phyloP scores from a whole-genome alignment of 2,888 invertebrate genomes.

The Orgyia antiqua region DNA sequence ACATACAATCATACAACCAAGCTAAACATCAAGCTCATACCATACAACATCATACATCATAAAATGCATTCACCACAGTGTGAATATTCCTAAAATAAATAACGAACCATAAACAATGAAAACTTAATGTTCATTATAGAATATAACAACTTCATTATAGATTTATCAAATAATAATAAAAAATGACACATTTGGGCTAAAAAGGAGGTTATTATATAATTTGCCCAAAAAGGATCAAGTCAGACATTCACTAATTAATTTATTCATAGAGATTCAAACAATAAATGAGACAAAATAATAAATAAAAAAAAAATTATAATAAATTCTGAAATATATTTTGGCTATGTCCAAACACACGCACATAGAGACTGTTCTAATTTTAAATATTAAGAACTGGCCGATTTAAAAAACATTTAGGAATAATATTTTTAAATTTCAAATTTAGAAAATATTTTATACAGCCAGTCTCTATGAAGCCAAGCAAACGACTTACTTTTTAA shows the following conservation, averaged over 20 bases:
- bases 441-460: background rate
- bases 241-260: slow-evolving; percentile 15
- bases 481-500: slow-evolving; percentile 1
- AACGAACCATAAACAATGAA: slow-evolving; percentile 54
- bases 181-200: slow-evolving; percentile 10
- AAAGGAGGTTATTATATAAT: slow-evolving; percentile 15
- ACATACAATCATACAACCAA: slow-evolving; percentile 26
- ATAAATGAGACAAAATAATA: slow-evolving; percentile 21
- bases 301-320: too few relatives aligned
- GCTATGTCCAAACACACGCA: slow-evolving; percentile 7
- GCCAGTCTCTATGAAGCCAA: background rate
- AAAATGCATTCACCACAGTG: slow-evolving; percentile 37
- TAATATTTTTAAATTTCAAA: too few relatives aligned
- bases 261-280: slow-evolving; percentile 33
- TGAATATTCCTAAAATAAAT: slow-evolving; percentile 37
- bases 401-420: background rate
- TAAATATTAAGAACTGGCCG: background rate
- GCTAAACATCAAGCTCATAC: slow-evolving; percentile 30
- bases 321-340: slow-evolving; percentile 25
- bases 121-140: slow-evolving; percentile 43
- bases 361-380: background rate
- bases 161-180: slow-evolving; percentile 14
- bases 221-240: slow-evolving; percentile 17
- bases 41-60: slow-evolving; percentile 37
- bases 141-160: slow-evolving; percentile 26